phyloP scores from a whole-genome alignment of 2,113 vertebrate species.

The Sminthopsis crassicaudata region DNA sequence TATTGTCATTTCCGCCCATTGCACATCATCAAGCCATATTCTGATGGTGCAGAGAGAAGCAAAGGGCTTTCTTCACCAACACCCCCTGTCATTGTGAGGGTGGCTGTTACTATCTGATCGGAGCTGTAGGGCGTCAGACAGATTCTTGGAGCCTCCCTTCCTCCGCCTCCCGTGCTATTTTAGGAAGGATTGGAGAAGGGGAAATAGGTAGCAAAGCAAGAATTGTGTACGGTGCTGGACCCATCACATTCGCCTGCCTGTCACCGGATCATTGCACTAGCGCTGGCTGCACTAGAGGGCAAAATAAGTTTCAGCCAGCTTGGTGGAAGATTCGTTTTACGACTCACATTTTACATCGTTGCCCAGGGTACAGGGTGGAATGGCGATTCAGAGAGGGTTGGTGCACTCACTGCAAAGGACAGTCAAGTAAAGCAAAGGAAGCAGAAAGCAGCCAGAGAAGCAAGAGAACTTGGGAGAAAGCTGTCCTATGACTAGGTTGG shows the following conservation, averaged over 20 bases:
- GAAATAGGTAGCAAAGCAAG: neutral
- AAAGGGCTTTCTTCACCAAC: constrained; percentile 11
- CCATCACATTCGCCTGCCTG: neutral
- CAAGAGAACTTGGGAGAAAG: neutral
- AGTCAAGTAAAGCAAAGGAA: neutral
- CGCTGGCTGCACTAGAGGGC: constrained; percentile 68
- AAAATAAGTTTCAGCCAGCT: constrained; percentile 59
- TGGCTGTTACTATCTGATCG: constrained; percentile 51
- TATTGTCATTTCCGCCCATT: constrained; percentile 68
- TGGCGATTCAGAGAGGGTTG: constrained; percentile 58
- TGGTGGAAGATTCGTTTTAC: constrained; percentile 2
- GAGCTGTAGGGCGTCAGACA: constrained; percentile 16
- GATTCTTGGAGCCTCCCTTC: constrained; percentile 58
- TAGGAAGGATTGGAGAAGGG: constrained; percentile 36
- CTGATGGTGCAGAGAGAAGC: constrained; percentile 20
- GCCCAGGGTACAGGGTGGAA: constrained; percentile 3
- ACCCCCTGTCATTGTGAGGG: constrained; percentile 9
- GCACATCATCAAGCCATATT: constrained; percentile 35
- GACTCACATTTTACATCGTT: neutral
- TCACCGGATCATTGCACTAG: constrained; percentile 9
- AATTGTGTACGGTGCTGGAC: neutral
- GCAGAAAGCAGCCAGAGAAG: neutral
- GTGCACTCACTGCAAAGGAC: neutral
- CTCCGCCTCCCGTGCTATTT: constrained; percentile 69
- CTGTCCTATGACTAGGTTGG: neutral